phyloP scores from a whole-genome alignment of 2,888 invertebrate genomes.

The Biston betularia region DNA sequence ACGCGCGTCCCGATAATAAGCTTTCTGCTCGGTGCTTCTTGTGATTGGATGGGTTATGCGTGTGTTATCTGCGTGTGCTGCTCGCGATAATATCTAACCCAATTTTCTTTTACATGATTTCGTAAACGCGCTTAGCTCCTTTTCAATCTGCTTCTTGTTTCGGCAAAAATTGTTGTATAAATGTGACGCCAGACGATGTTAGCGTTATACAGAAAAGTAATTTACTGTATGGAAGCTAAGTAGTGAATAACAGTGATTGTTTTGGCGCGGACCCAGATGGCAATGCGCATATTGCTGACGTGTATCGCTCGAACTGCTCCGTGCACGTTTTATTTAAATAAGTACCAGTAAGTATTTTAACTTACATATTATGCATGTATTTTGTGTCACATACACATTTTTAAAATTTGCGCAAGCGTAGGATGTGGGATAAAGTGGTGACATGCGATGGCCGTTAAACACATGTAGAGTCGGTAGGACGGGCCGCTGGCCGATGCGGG shows the following conservation, averaged over 20 bases:
- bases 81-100: constrained; percentile 73
- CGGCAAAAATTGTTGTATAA: constrained; percentile 50
- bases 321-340: constrained; percentile 39
- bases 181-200: constrained; percentile 36
- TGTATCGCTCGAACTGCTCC: constrained; percentile 54
- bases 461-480: constrained; percentile 54
- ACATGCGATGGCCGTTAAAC: constrained; percentile 46
- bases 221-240: constrained; percentile 66
- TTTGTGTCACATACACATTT: constrained; percentile 42
- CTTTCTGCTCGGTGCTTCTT: constrained; percentile 79
- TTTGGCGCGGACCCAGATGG: constrained; percentile 82
- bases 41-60: constrained; percentile 83
- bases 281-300: constrained; percentile 75
- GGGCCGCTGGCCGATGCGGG: constrained; percentile 51
- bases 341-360: constrained; percentile 35
- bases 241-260: constrained; percentile 84
- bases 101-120: constrained; percentile 75
- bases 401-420: constrained; percentile 23
- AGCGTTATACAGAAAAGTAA: constrained; percentile 46
- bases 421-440: constrained; percentile 36
- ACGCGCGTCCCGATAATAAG: constrained; percentile 78
- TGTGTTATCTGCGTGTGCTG: constrained; percentile 78
- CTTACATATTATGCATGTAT: constrained; percentile 19
- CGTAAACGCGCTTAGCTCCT: constrained; percentile 62
- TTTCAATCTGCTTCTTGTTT: constrained; percentile 58